Evolutionary conservation across 1,140 invertebrate genomes (phyloP).

Genomic region (Euwallacea similis): DNA sequence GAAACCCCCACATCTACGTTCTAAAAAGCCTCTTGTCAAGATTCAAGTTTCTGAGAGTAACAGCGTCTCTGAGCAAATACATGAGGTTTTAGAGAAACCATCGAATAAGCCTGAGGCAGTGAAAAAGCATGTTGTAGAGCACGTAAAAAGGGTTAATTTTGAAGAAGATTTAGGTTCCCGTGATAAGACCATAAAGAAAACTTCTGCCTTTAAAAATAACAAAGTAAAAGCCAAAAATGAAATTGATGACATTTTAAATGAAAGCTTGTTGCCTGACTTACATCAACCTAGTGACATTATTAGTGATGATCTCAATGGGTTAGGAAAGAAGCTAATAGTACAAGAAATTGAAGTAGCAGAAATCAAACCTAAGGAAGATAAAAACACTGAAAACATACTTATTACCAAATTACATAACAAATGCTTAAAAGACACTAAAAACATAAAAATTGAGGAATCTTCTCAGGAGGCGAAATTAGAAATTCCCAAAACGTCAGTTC

Average conservation of each 20-base stretch:
- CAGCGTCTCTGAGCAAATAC: constrained; percentile 12
- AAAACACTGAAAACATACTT: constrained; percentile 37
- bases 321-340: constrained; percentile 37
- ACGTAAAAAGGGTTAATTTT: constrained; percentile 18
- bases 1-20: constrained; percentile 47
- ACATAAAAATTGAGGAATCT: constrained; percentile 3
- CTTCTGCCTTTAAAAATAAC: constrained; percentile 34
- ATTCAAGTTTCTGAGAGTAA: constrained; percentile 46
- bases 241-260: constrained; percentile 6
- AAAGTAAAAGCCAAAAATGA: constrained; percentile 18
- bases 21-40: constrained; percentile 46
- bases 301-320: constrained; percentile 42
- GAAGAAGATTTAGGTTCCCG: neutral
- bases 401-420: constrained; percentile 17
- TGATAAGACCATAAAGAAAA: neutral
- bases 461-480: constrained; percentile 21
- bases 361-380: constrained; percentile 30
- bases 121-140: constrained; percentile 38
- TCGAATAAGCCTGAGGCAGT: constrained; percentile 5
- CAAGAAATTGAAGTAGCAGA: neutral
- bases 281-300: constrained; percentile 18
- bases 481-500: constrained; percentile 45
- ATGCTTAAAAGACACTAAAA: constrained; percentile 28
- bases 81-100: neutral
- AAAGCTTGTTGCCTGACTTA: constrained; percentile 18